Evolutionary conservation across 2,888 invertebrate species (phyloP).

Genomic region (Xestia xanthographa): DNA sequence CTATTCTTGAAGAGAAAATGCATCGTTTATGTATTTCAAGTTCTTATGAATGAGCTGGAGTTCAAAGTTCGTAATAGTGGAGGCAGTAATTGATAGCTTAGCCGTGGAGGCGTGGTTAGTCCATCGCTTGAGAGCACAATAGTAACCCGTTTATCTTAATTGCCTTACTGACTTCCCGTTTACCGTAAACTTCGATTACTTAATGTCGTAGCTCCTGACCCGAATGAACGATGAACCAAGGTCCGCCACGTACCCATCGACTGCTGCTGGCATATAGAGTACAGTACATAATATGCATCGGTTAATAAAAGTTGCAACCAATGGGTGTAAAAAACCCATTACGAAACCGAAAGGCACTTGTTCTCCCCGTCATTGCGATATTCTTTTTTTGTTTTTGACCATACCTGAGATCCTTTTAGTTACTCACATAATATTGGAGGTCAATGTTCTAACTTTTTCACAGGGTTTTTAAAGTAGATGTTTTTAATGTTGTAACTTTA

Average conservation of each 20-base stretch:
- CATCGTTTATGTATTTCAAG: conserved; percentile 27
- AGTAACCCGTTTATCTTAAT: conserved; percentile 61
- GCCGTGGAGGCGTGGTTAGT: conserved; percentile 36
- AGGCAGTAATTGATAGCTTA: conserved; percentile 55
- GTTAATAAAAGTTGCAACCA: not conserved
- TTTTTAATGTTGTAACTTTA: not conserved
- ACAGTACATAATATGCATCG: conserved; percentile 2
- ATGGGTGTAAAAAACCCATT: not conserved
- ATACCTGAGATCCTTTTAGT: not conserved
- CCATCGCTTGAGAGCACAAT: conserved; percentile 49
- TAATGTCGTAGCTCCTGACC: conserved; percentile 47
- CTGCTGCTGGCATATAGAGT: not conserved
- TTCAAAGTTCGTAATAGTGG: conserved; percentile 41
- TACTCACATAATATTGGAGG: not conserved
- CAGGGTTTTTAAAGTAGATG: not conserved
- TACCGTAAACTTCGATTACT: conserved; percentile 62
- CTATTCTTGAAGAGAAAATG: conserved; percentile 35
- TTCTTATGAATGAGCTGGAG: conserved; percentile 27
- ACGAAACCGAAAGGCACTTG: not conserved
- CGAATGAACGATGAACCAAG: conserved; percentile 47
- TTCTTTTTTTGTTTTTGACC: not conserved
- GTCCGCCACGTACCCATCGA: not conserved
- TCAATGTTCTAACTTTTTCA: not conserved
- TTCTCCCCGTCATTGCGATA: not conserved
- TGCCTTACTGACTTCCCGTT: conserved; percentile 46